Evolutionary conservation across 2,888 invertebrate species (phyloP).

Genomic region (Leptopterna dolabrata): DNA sequence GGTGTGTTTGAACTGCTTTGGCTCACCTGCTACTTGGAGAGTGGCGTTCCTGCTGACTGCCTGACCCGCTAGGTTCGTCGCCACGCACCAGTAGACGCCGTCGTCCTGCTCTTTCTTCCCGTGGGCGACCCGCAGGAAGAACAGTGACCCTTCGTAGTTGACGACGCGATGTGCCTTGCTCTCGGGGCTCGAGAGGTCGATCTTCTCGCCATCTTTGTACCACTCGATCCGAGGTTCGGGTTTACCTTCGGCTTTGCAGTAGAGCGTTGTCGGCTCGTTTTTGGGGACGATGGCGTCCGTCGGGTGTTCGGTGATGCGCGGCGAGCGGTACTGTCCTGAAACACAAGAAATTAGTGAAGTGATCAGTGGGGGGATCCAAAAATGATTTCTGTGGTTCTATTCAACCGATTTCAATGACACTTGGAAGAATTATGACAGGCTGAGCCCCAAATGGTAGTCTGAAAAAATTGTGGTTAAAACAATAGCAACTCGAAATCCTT

Average conservation of each 20-base stretch:
- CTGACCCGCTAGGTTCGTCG: conserved; percentile 89
- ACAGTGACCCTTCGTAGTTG: conserved; percentile 89
- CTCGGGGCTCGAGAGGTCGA: conserved; percentile 81
- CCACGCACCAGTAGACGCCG: conserved; percentile 97
- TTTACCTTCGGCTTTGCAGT: conserved; percentile 96
- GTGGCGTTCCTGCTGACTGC: conserved; percentile 93
- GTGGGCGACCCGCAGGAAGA: conserved; percentile 94
- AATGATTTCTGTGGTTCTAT: not conserved
- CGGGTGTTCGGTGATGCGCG: conserved; percentile 96
- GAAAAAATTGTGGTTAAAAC: no score
- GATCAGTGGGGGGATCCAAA: not conserved
- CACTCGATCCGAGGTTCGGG: conserved; percentile 92
- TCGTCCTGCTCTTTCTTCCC: conserved; percentile 94
- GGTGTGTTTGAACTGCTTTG: no score
- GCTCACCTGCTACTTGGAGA: conserved; percentile 91
- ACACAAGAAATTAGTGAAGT: conserved; percentile 60
- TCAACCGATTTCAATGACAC: no score
- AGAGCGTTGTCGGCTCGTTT: conserved; percentile 96
- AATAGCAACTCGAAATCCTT: not conserved
- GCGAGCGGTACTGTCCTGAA: conserved; percentile 87
- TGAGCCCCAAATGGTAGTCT: no score
- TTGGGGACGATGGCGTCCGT: conserved; percentile 95
- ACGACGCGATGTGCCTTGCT: conserved; percentile 90
- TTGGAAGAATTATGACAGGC: no score
- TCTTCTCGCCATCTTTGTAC: conserved; percentile 86